Base-by-base conservation (phyloP, 2,797 vertebrate species). In the Muscicapa striata region DNA sequence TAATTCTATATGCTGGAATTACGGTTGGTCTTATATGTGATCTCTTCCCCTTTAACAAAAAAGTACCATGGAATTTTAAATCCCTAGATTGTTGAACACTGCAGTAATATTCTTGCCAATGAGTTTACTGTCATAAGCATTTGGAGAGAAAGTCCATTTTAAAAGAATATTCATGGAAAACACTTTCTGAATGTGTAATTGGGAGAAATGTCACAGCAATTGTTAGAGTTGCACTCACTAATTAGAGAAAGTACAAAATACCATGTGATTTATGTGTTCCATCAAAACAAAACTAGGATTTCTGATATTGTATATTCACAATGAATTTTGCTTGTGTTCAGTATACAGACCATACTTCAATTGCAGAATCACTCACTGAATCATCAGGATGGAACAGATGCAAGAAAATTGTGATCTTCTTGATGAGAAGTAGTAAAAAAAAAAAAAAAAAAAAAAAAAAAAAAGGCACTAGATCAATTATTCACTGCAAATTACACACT, bases 241-340 rank as follows among this genome's bases (percentile, higher is more conserved):
- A 97, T 97, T 95, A 92, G 74, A 95, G 74, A 92, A 93, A 91
- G 89, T 89, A 93, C 78, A 87, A 88, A 94, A 93, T 75, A 83
- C 58, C 21, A 45, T 89, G 74, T 91, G 93, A 96, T 95, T 90
- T 96, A 93, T 95, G 80, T 80, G 49, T 74, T 90, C 64, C 52
- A 95, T 92, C 90, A 93, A 89, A 90, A 89, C 63, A 29, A 49
- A 94, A 70, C 74, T 74, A 82, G 67, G 72, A 70, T 93, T 94
- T 93, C 72, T 95, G 48, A 84, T 95, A 90, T 57, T 79, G 63
- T 73, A 57, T 68, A 87, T 81, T 93, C 80, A 94, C 52, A 92
- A 67, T 90, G 59, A 84, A 82, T 95, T 94, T 94, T 83, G 27
- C 69, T 75, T 81, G 45, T 96, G 74, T 90, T 95, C 84, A 40